These are phyloP conservation scores for Pseudochirops cupreus DNA, from an alignment of 2,797 vertebrate genomes.

Conservation along the genomic window DNA sequence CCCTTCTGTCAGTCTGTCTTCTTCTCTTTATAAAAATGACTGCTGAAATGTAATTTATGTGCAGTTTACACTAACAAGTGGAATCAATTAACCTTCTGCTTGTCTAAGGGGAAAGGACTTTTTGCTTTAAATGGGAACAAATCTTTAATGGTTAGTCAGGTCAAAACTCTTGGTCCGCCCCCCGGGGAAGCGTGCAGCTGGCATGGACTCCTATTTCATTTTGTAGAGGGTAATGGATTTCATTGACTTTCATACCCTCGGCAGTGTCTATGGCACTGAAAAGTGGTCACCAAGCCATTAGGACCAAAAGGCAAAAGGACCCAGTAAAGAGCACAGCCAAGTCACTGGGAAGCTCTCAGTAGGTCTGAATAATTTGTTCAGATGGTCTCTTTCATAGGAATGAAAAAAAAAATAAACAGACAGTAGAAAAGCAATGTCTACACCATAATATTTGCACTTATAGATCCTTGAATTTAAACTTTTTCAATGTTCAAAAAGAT, in stretches of 20 bases:
- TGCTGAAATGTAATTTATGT: constrained; percentile 48
- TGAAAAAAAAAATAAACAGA: fast-evolving
- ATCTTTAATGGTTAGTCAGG: background rate
- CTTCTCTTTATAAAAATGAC: constrained; percentile 38
- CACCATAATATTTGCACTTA: background rate
- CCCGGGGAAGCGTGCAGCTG: background rate
- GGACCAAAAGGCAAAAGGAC: constrained; percentile 20
- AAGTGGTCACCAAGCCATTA: constrained; percentile 20
- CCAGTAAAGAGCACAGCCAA: background rate
- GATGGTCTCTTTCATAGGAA: background rate
- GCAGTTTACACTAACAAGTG: constrained; percentile 47
- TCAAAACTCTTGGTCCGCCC: constrained; percentile 5
- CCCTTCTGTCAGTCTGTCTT: background rate
- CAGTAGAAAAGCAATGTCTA: background rate
- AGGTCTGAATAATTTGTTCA: background rate
- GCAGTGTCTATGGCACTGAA: constrained; percentile 25
- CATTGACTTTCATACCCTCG: constrained; percentile 44
- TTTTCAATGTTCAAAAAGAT: background rate
- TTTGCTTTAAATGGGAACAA: background rate
- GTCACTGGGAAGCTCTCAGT: background rate
- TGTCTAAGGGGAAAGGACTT: background rate
- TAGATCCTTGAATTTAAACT: background rate
- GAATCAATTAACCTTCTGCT: constrained; percentile 59
- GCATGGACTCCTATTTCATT: background rate
- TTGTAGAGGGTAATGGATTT: constrained; percentile 40